Conservation (phyloP, 1,140 invertebrate species). For the Panagrolaimus sp. region DNA sequence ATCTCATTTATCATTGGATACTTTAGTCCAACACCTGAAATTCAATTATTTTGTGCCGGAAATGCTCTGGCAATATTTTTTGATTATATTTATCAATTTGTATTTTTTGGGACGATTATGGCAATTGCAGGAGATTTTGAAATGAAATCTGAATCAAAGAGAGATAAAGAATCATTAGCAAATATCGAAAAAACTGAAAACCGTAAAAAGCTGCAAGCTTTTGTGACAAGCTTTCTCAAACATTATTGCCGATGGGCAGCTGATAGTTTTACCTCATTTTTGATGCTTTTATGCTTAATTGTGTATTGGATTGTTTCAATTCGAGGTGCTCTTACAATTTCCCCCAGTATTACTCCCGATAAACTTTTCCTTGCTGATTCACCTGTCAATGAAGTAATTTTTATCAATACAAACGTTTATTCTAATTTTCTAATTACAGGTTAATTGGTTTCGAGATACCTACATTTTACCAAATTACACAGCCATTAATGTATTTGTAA, state of each 20-base stretch:
- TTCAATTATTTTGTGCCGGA: slow-evolving; percentile 47
- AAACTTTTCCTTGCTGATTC: slow-evolving; percentile 44
- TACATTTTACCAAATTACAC: slow-evolving; percentile 51
- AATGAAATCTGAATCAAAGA: slow-evolving; percentile 23
- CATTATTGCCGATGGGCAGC: slow-evolving; percentile 36
- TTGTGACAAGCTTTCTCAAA: neutral
- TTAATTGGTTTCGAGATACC: too few relatives aligned
- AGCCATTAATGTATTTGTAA: slow-evolving; percentile 42
- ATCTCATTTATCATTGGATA: slow-evolving; percentile 50
- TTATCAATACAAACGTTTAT: too few relatives aligned
- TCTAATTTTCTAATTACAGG: too few relatives aligned
- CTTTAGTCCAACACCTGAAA: slow-evolving; percentile 54
- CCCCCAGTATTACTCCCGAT: slow-evolving; percentile 34
- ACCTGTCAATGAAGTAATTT: slow-evolving; percentile 36
- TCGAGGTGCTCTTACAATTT: slow-evolving; percentile 23
- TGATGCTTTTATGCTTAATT: slow-evolving; percentile 28
- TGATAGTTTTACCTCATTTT: slow-evolving; percentile 35
- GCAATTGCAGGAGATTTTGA: slow-evolving; percentile 32
- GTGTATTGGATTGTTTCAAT: slow-evolving; percentile 35
- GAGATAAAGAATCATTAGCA: slow-evolving; percentile 8
- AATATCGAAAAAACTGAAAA: neutral
- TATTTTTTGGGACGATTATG: slow-evolving; percentile 43
- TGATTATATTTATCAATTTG: slow-evolving; percentile 50
- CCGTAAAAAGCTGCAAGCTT: neutral
- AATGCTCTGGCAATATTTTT: slow-evolving; percentile 50